phyloP scores from a whole-genome alignment of 2,888 invertebrate genomes.

The Drosophila flavopinicola region DNA sequence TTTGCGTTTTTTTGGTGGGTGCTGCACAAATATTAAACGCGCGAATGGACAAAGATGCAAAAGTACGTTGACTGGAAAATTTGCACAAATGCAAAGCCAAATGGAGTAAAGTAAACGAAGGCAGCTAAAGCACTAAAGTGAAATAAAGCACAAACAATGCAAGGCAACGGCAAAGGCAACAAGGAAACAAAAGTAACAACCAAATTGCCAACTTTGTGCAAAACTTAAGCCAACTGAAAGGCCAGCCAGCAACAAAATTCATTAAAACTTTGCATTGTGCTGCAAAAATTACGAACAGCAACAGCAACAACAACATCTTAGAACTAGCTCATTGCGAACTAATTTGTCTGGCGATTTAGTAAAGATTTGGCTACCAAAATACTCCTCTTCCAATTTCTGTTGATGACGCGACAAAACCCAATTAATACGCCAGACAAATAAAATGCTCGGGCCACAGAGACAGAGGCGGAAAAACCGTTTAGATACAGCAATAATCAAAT shows the following conservation, averaged over 20 bases:
- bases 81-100: slow-evolving; percentile 36
- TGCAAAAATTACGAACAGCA: slow-evolving; percentile 44
- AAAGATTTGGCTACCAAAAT: slow-evolving; percentile 48
- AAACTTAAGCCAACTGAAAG: slow-evolving; percentile 68
- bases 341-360: slow-evolving; percentile 75
- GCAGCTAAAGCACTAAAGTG: slow-evolving; percentile 32
- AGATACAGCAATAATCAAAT: slow-evolving; percentile 75
- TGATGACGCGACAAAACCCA: slow-evolving; percentile 80
- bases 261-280: slow-evolving; percentile 75
- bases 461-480: slow-evolving; percentile 59
- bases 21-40: slow-evolving; percentile 62
- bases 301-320: slow-evolving; percentile 10
- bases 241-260: slow-evolving; percentile 66
- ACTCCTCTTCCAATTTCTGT: slow-evolving; percentile 21
- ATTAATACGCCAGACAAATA: slow-evolving; percentile 80
- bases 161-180: slow-evolving; percentile 1
- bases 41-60: slow-evolving; percentile 67
- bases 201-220: slow-evolving; percentile 52
- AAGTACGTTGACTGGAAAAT: slow-evolving; percentile 73
- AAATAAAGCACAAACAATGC: slow-evolving; percentile 45
- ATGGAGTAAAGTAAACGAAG: slow-evolving; percentile 40
- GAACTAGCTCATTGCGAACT: slow-evolving; percentile 67
- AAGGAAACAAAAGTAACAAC: slow-evolving; percentile 53
- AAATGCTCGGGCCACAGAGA: slow-evolving; percentile 43
- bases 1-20: slow-evolving; percentile 30